Evolutionary conservation across 1,140 invertebrate genomes (phyloP).

Genomic region (Drosophila ambigua): DNA sequence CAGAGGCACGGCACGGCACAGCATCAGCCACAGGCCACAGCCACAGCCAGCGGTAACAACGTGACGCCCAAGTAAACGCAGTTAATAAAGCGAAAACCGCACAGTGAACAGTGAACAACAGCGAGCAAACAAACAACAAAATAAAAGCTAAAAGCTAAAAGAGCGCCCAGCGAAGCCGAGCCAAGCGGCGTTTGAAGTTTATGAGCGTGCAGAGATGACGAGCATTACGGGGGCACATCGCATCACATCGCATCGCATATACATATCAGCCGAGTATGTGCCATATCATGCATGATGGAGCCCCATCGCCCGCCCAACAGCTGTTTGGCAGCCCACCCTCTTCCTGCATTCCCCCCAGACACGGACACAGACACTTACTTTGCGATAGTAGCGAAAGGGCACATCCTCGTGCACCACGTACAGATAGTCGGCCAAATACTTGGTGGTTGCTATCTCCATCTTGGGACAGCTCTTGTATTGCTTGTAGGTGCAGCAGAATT

Average conservation of each 20-base stretch:
- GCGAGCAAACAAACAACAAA: slow-evolving; percentile 2
- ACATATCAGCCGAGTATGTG: slow-evolving; percentile 26
- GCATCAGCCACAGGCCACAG: slow-evolving; percentile 20
- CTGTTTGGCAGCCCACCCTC: neutral
- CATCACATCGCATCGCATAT: neutral
- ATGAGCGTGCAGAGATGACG: slow-evolving; percentile 49
- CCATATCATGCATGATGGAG: slow-evolving; percentile 50
- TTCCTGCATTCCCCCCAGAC: neutral
- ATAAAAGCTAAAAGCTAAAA: slow-evolving; percentile 71
- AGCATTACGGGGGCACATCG: slow-evolving; percentile 19
- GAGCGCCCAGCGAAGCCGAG: slow-evolving; percentile 16
- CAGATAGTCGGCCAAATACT: slow-evolving; percentile 83
- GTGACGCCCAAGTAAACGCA: slow-evolving; percentile 63
- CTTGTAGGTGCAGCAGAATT: slow-evolving; percentile 75
- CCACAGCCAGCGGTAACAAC: slow-evolving; percentile 41
- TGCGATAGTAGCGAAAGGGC: slow-evolving; percentile 83
- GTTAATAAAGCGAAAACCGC: slow-evolving; percentile 79
- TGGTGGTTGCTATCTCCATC: slow-evolving; percentile 83
- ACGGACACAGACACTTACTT: slow-evolving; percentile 66
- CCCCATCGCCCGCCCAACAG: neutral
- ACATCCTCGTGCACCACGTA: slow-evolving; percentile 83
- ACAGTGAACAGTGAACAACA: slow-evolving; percentile 65
- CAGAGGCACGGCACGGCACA: neutral
- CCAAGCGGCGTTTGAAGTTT: slow-evolving; percentile 39
- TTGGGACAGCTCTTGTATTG: slow-evolving; percentile 83